Conservation (phyloP, 2,113 vertebrate species). For the Pseudorasbora parva region DNA sequence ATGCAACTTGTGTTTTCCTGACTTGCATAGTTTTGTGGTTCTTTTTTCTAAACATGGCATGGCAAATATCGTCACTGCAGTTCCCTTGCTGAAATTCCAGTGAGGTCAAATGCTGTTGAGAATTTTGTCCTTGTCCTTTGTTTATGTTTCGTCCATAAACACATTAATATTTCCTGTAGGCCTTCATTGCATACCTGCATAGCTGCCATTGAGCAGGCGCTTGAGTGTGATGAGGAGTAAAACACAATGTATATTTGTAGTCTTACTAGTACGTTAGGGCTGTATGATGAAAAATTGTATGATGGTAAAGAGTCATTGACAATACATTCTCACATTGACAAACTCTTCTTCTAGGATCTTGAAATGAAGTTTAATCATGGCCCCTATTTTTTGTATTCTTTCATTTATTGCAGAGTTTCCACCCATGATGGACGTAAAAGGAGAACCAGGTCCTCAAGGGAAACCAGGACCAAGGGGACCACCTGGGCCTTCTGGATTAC, state of each 20-base stretch:
- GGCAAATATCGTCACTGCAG: constrained; percentile 19
- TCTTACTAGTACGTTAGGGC: neutral
- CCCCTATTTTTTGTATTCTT: neutral
- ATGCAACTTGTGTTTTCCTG: neutral
- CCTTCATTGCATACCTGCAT: neutral
- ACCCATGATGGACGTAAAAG: constrained; percentile 90
- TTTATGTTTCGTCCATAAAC: constrained; percentile 18
- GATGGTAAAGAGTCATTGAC: neutral
- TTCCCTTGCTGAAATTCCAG: constrained; percentile 37
- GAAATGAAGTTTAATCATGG: neutral
- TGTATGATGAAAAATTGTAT: neutral
- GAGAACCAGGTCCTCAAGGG: constrained; percentile 92
- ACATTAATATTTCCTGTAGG: neutral
- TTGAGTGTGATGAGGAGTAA: neutral
- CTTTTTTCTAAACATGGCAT: constrained; percentile 20
- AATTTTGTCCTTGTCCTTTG: constrained; percentile 33
- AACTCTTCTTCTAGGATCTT: neutral
- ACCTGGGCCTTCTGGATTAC: constrained; percentile 85
- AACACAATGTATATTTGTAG: neutral
- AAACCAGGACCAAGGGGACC: constrained; percentile 92
- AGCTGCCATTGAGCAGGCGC: neutral
- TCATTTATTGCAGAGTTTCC: constrained; percentile 84
- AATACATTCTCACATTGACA: neutral
- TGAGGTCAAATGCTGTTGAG: constrained; percentile 35
- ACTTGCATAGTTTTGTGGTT: neutral